Evolutionary conservation across 2,888 invertebrate genomes (phyloP).

Genomic region (Ferdinandea cuprea): DNA sequence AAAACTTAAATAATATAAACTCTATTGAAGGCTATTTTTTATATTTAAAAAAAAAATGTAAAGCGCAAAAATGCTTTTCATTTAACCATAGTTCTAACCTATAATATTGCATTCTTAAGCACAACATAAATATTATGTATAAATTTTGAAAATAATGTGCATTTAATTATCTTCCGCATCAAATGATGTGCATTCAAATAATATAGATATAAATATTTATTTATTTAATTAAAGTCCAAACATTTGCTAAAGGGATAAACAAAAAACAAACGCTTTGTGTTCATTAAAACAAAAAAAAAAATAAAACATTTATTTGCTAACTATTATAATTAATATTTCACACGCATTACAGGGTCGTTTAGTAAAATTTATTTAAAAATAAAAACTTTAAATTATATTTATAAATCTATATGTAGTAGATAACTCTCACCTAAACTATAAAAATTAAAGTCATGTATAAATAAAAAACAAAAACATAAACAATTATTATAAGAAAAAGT

Average conservation of each 20-base stretch:
- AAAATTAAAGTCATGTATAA: conserved; percentile 39
- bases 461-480: conserved; percentile 15
- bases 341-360: conserved; percentile 74
- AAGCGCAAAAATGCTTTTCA: conserved; percentile 9
- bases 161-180: conserved; percentile 40
- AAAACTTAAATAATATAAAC: conserved; percentile 12
- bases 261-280: conserved; percentile 63
- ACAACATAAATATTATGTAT: conserved; percentile 34
- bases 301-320: conserved; percentile 49
- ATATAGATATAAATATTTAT: conserved; percentile 24
- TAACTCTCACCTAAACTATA: conserved; percentile 53
- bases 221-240: conserved; percentile 51
- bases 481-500: conserved; percentile 68
- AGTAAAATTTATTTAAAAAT: conserved; percentile 73
- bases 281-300: conserved; percentile 43
- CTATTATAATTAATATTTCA: conserved; percentile 55
- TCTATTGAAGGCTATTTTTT: conserved; percentile 48
- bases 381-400: conserved; percentile 64
- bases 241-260: conserved; percentile 49
- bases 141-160: conserved; percentile 8
- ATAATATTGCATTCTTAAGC: conserved; percentile 40
- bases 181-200: conserved; percentile 36
- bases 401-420: conserved; percentile 62
- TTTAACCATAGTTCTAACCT: conserved; percentile 37
- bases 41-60: conserved; percentile 24